Base-by-base conservation (phyloP, 23 tunicate genomes). In the Phallusia fumigata region DNA sequence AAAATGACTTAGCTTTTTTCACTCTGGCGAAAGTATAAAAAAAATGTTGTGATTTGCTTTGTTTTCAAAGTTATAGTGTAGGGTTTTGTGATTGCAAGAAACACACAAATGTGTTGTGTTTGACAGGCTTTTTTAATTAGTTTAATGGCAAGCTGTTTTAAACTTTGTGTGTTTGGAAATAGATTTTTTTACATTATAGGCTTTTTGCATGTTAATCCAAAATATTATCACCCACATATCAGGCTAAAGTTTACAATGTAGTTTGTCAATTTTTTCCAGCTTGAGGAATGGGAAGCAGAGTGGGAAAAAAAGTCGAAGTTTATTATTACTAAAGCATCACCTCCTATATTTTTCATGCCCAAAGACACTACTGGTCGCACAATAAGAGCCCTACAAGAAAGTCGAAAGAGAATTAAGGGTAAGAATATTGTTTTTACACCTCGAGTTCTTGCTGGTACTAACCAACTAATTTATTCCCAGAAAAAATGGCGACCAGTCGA, bases 271-370 rank as follows among this genome's bases (percentile, higher is more conserved):
- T 30, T 30, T 81, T 69, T 79, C 33, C 80, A 94, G 98, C 73
- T 79, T 22, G 88, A 82, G 58, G 90, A 88, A 13, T 94, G 98
- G 98, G 91, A 94, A 69, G 83, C 86, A 79, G 88, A 94, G 53
- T 94, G 98, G 98, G 77, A 73, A 78, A 74, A 76, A 44, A 94
- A 94, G 80, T 79, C 90, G 11, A 85, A 86, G 32, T 94, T 89
- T 44, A 83, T 94, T 24, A 88, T 94, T 78, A 94, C 98, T 0
- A 94, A 94, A 79, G 76, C 98, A 1, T 33, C 80, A 13, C 98
- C 98, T 28, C 85, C 83, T 5, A 90, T 94, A 12, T 94, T 94
- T 81, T 94, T 89, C 74, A 69, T 85, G 53, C 98, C 98, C 24
- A 94, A 86, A 32, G 98, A 86, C 49, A 65, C 74, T 11, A 94